Evolutionary conservation across 2,888 invertebrate species (phyloP).

Genomic region (Phoenoteleia sp.): DNA sequence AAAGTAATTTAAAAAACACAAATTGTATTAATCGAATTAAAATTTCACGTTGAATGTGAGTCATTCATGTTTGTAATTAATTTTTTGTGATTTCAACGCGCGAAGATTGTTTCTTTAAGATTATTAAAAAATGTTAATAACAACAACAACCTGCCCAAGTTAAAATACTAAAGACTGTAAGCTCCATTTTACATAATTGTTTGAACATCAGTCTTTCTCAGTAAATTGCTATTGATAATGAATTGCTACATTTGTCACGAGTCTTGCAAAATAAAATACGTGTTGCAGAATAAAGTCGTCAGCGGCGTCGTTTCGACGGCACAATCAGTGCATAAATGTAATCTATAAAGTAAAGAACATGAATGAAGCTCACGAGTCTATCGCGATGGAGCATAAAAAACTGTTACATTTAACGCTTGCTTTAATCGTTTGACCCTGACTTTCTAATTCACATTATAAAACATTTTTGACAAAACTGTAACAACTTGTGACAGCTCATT

Average conservation of each 20-base stretch:
- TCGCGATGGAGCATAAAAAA: constrained; percentile 47
- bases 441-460: constrained; percentile 52
- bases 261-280: constrained; percentile 57
- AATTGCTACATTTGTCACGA: constrained; percentile 57
- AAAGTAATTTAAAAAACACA: too few relatives aligned
- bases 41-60: too few relatives aligned
- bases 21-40: too few relatives aligned
- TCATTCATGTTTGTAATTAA: too few relatives aligned
- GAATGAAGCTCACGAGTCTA: constrained; percentile 40
- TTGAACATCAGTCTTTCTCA: constrained; percentile 49
- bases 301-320: constrained; percentile 44
- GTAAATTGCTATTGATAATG: constrained; percentile 57
- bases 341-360: constrained; percentile 46
- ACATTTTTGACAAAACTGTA: constrained; percentile 24
- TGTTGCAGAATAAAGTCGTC: constrained; percentile 49
- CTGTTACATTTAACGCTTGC: constrained; percentile 70
- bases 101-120: too few relatives aligned
- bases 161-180: neutral
- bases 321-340: constrained; percentile 65
- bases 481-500: too few relatives aligned
- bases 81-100: too few relatives aligned
- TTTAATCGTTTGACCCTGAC: constrained; percentile 67
- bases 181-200: constrained; percentile 48
- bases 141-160: too few relatives aligned
- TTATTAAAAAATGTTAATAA: too few relatives aligned